Evolutionary conservation across 92 coral and sea anemone genomes (phyloP), one percentile per base, ranked within the genome.

Genomic region (Epizoanthus fatuus): DNA sequence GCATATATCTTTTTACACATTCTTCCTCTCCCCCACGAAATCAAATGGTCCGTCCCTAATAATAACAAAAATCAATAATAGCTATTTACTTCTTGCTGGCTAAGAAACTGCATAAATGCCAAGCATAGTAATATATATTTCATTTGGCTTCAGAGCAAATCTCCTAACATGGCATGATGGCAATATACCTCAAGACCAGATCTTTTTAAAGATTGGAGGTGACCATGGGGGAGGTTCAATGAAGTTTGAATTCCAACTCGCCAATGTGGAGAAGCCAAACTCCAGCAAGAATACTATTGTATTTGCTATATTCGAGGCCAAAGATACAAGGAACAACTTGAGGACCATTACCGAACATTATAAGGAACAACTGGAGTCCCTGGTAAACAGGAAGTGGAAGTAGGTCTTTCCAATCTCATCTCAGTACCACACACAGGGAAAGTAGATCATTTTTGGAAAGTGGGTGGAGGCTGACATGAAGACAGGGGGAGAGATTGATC

Each of bases 171-270:
- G 72, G 71, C 81, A 83, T 58, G 22, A 72, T 83, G 81, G 62
- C 10, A 14, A 72, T 29, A 83, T 83, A 38, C 87, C 87, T 32
- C 57, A 72, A 3, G 81, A 83, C 52, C 57, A 73, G 68, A 5
- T 72, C 5, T 72, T 56, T 47, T 63, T 84, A 32, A 84, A 60
- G 49, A 29, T 84, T 14, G 81, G 88, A 56, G 81, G 88, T 2
- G 73, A 72, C 67, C 81, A 72, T 58, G 63, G 88, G 4, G 7
- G 52, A 19, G 74, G 74, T 4, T 59, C 88, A 4, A 84, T 73
- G 88, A 84, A 84, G 68, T 72, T 84, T 49, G 88, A 63, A 12
- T 84, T 84, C 62, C 88, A 84, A 45, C 59, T 84, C 9, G 88
- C 79, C 68, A 81, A 81, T 32, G 16, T 81, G 7, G 57, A 22